Evolutionary conservation across 2,113 vertebrate species (phyloP).

Genomic region (Tyrannus savana): DNA sequence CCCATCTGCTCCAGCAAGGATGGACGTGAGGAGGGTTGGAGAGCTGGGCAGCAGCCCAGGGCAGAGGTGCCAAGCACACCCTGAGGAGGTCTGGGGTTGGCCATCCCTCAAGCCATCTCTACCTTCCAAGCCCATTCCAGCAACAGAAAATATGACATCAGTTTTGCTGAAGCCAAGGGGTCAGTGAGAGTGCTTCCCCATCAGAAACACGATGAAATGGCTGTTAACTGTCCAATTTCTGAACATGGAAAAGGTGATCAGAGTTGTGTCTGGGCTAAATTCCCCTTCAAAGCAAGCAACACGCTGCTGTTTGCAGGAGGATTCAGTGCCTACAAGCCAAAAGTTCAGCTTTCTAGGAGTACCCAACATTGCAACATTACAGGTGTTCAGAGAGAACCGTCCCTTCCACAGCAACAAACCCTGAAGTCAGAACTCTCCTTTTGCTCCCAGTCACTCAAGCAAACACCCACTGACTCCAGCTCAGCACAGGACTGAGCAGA

Average conservation of each 20-base stretch:
- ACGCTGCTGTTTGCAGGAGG: background rate
- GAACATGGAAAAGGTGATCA: background rate
- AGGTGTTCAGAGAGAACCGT: background rate
- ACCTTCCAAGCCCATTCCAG: background rate
- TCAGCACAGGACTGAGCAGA: background rate
- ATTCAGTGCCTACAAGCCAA: background rate
- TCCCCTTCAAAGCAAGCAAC: background rate
- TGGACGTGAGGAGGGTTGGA: accelerated
- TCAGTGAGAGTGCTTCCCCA: background rate
- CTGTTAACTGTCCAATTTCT: background rate
- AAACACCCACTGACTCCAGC: background rate
- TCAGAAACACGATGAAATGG: background rate
- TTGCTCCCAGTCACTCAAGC: background rate
- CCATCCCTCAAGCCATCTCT: background rate
- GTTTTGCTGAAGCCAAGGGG: background rate
- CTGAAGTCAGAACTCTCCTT: background rate
- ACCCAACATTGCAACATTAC: background rate
- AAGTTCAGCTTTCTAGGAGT: slow-evolving; percentile 32
- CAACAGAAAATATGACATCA: background rate
- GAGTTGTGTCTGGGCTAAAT: background rate
- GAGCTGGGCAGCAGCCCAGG: background rate
- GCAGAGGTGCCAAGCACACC: background rate
- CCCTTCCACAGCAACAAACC: background rate
- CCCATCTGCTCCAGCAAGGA: background rate
- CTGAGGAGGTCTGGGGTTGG: background rate